Conservation (phyloP, 2,888 invertebrate genomes). For the Ochropacha duplaris region DNA sequence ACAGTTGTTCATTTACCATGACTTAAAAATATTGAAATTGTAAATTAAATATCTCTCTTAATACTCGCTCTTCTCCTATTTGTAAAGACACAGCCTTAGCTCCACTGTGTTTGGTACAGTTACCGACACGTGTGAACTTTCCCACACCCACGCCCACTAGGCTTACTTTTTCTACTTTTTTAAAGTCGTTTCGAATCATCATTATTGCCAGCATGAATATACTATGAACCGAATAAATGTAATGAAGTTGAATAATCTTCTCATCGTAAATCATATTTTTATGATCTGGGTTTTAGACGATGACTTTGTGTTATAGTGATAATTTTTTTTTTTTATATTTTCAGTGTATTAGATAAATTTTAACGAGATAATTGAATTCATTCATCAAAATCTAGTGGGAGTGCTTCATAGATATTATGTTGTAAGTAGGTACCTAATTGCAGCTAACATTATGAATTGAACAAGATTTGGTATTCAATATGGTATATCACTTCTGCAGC, state of each 20-base stretch:
- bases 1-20: no score
- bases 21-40: no score
- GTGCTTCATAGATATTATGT: no score
- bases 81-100: constrained; percentile 24
- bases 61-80: constrained; percentile 19
- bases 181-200: constrained; percentile 48
- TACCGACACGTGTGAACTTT: constrained; percentile 79
- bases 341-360: no score
- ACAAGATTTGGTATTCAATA: neutral
- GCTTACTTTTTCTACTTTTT: constrained; percentile 64
- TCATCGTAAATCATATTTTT: neutral
- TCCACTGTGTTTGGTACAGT: constrained; percentile 53
- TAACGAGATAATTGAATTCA: no score
- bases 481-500: no score
- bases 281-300: neutral
- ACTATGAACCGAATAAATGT: neutral
- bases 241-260: neutral
- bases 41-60: neutral
- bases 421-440: neutral
- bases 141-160: constrained; percentile 77
- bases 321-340: no score
- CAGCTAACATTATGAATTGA: neutral
- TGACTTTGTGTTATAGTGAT: neutral
- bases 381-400: neutral
- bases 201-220: constrained; percentile 43